A percentile compares a stretch with the other conserved stretches of the same genome.
phyloP scores from a whole-genome alignment of 2,888 invertebrate species.

The Lissocephala sabroskyi region DNA sequence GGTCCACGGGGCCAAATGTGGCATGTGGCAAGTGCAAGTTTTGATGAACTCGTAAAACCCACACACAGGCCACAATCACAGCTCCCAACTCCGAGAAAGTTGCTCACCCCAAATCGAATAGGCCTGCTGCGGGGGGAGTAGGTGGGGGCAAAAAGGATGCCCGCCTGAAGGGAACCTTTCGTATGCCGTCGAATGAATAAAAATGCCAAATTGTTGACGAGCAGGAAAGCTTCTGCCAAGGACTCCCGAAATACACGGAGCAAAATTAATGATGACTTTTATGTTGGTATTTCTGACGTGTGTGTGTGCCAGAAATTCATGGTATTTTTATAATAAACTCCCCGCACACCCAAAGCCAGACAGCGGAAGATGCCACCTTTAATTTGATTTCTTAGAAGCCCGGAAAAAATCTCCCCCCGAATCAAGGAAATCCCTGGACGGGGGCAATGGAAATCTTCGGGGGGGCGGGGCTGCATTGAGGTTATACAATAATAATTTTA shows the following conservation, averaged over 20 bases:
- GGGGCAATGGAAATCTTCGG: no score
- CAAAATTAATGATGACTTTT: conserved; percentile 65
- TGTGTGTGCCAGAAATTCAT: conserved; percentile 60
- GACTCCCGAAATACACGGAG: no score
- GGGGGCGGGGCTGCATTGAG: no score
- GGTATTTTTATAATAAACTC: conserved; percentile 61
- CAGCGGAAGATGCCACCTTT: conserved; percentile 30
- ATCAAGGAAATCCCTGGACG: conserved; percentile 5
- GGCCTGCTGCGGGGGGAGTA: no score
- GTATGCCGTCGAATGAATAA: conserved; percentile 37
- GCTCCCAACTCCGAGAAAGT: no score
- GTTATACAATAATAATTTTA: conserved; percentile 35
- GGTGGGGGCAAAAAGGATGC: no score
- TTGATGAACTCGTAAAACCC: conserved; percentile 59
- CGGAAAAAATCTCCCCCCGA: no score
- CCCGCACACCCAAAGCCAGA: conserved; percentile 13
- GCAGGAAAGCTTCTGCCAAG: conserved; percentile 43
- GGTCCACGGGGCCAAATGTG: conserved; percentile 24
- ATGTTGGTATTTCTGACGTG: no score
- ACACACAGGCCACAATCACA: background rate
- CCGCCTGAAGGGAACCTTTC: background rate
- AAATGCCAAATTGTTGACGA: conserved; percentile 54
- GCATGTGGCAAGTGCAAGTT: conserved; percentile 45
- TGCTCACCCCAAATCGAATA: no score
- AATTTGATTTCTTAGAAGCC: conserved; percentile 55